Percentiles rank a stretch among this genome's conserved stretches.
Conservation (phyloP, 2,113 vertebrate genomes). For the Clarias batrachus region DNA sequence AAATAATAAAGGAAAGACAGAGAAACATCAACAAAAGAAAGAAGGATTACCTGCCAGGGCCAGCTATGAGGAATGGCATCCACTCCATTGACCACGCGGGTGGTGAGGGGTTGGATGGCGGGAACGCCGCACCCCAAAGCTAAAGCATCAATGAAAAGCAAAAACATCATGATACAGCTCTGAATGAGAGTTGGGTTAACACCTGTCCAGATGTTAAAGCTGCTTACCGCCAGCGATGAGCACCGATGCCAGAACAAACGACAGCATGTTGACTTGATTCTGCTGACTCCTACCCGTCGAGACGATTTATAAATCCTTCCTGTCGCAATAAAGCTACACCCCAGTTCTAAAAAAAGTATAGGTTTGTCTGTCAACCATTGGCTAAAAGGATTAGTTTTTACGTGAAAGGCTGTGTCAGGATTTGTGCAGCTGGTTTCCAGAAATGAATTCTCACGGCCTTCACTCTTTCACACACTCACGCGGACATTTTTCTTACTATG, state of each 20-base stretch:
- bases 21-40: neutral
- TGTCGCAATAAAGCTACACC: constrained; percentile 9
- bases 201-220: constrained; percentile 45
- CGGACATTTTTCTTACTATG: neutral
- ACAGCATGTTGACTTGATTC: constrained; percentile 73
- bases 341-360: neutral
- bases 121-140: constrained; percentile 84
- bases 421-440: constrained; percentile 61
- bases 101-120: constrained; percentile 62
- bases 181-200: neutral
- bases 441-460: constrained; percentile 67
- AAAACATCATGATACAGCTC: neutral
- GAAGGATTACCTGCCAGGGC: constrained; percentile 88
- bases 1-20: neutral
- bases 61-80: constrained; percentile 83
- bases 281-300: constrained; percentile 32
- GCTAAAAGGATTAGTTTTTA: neutral
- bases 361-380: neutral
- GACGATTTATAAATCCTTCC: constrained; percentile 64
- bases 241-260: constrained; percentile 72
- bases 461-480: constrained; percentile 1
- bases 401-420: constrained; percentile 11
- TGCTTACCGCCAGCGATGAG: constrained; percentile 76
- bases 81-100: constrained; percentile 85
- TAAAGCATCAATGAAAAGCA: constrained; percentile 47